Base-by-base conservation (phyloP, 2,113 vertebrate genomes). In the Astur gentilis region DNA sequence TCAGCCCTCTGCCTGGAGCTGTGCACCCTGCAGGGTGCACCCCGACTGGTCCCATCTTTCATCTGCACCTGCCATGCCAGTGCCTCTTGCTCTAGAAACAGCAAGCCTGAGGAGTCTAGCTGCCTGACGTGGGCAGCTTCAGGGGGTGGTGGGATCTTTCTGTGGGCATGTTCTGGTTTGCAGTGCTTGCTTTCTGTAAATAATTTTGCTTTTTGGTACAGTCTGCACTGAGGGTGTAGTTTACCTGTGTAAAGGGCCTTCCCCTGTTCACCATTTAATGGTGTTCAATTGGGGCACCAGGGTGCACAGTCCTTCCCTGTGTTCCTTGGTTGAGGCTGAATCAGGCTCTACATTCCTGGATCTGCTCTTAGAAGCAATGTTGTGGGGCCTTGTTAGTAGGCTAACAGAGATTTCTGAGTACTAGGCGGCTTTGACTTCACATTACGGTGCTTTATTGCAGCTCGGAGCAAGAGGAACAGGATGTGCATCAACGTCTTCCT, bases 361-460 rank as follows among this genome's bases (percentile, higher is more conserved):
- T 31, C 52, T 57, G 82, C 49, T 82, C 64, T 29, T 22, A 29
- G 54, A 50, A 70, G 38, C 81, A n/a, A 13, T 1, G 25, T 7
- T 5, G 15, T 20, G 50, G 49, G 52, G 60, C 32, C 55, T 16
- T 27, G 10, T 32, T 4, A 8, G 62, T 2, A 27, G 12, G 29
- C 16, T 57, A 10, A 47, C 36, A 29, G 64, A 23, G 17, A 27
- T 40, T 57, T 60, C 54, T 16, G 42, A 49, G 38, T 16, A 4
- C 23, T 71, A 7, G 8, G 7, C 1, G 19, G 25, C 50, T 61
- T 72, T 69, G 36, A 44, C 45, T 69, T 80, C 52, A 55, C 40
- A 12, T 21, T 16, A 13, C 2, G 42, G 50, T 76, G 83, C 34
- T 97, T 91, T 75, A 3, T 97, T 95, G 76, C 95, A 98, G 98